Evolutionary conservation across 2,797 vertebrate genomes (phyloP), one percentile per base, ranked within the genome.

Genomic region (Coregonus ussuriensis): DNA sequence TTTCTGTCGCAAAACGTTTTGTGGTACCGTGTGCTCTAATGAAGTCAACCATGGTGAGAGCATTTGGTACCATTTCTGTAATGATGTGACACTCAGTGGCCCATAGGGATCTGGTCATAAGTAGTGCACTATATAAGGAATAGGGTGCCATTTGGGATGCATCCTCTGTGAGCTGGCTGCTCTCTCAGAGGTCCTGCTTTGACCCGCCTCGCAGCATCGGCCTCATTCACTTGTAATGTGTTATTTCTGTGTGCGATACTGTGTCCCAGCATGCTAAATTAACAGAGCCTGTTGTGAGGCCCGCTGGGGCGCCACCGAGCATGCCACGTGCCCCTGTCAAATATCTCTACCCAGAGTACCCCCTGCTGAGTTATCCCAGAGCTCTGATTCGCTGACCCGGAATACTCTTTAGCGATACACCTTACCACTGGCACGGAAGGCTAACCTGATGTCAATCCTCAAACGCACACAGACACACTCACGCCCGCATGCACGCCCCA

Each of bases 311-410:
- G 72, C 76, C 68, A 29, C 31, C 73, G 53, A 72, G 72, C 70
- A 79, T 47, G 69, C 63, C 53, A 72, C 52, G 29, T 52, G 73
- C 79, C 75, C 77, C 78, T 79, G 71, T 80, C 81, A 81, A 81
- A 70, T 74, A 66, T 65, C 66, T 62, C 59, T 71, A 74, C 62
- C 79, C 65, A 74, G 77, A 71, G 31, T 47, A 54, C 21, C 75
- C 71, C 78, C 63, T 53, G 59, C 80, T 74, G 82, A 74, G 74
- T 59, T 78, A 70, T 81, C 69, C 82, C 75, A 74, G 62, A 65
- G 69, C 56, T 78, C 67, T 75, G 68, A 77, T 71, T 73, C 68
- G 72, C 72, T 84, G 79, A 82, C 84, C 74, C 35, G 56, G 41
- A 69, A 71, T 75, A 78, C 79, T 80, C 75, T 68, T 68, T 77